Evolutionary conservation across 2,888 invertebrate genomes (phyloP).

Genomic region (Aricia artaxerxes): DNA sequence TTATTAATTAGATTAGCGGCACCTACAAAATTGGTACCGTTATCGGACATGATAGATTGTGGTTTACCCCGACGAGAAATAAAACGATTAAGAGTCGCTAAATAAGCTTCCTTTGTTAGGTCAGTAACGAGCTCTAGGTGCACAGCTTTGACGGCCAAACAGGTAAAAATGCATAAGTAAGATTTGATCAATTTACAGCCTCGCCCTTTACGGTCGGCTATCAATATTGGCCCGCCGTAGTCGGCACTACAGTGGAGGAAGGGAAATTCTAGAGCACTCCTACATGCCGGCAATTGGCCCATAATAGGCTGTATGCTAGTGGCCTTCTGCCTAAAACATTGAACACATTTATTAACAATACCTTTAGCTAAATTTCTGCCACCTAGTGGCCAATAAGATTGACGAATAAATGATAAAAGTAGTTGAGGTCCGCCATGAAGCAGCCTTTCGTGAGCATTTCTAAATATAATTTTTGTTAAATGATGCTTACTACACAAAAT

Average conservation of each 20-base stretch:
- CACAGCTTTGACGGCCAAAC: constrained; percentile 37
- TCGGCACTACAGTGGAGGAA: constrained; percentile 31
- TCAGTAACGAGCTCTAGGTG: constrained; percentile 36
- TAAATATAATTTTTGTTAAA: too few species aligned
- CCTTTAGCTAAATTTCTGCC: not conserved
- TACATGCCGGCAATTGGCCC: constrained; percentile 26
- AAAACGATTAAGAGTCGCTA: constrained; percentile 35
- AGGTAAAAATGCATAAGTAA: constrained; percentile 43
- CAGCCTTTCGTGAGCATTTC: too few species aligned
- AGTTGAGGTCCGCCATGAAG: too few species aligned
- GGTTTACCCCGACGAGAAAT: constrained; percentile 35
- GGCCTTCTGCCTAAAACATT: constrained; percentile 28
- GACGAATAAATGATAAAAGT: too few species aligned
- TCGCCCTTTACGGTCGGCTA: constrained; percentile 34
- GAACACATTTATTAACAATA: constrained; percentile 14
- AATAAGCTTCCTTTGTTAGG: constrained; percentile 3
- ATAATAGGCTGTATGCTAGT: constrained; percentile 31
- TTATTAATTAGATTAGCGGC: constrained; percentile 33
- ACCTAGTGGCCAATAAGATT: too few species aligned
- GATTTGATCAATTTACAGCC: constrained; percentile 38
- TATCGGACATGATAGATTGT: constrained; percentile 1
- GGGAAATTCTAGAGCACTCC: constrained; percentile 29
- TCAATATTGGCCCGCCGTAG: constrained; percentile 39
- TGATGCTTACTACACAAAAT: constrained; percentile 17
- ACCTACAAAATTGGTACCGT: constrained; percentile 31